Conservation (phyloP, 2,888 invertebrate species). For the Ctena decussata region DNA sequence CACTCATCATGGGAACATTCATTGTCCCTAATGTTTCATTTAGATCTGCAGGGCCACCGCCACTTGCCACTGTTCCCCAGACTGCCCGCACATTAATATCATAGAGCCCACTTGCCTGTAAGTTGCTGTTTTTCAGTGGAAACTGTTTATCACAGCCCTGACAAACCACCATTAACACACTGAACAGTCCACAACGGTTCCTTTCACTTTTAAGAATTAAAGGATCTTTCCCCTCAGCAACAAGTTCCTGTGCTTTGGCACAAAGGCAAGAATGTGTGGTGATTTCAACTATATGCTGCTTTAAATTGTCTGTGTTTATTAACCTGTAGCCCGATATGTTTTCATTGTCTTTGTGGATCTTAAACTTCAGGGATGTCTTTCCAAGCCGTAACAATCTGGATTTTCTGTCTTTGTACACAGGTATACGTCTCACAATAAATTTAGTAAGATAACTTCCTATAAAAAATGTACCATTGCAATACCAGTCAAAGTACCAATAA, state of each 20-base stretch:
- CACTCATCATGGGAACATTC: slow-evolving; percentile 17
- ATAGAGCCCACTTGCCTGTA: neutral
- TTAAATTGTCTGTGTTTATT: neutral
- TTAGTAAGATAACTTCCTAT: neutral
- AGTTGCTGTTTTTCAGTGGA: neutral
- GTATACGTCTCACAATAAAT: neutral
- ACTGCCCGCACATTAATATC: slow-evolving; percentile 36
- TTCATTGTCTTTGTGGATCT: neutral
- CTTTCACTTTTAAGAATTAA: neutral
- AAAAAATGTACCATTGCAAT: no score
- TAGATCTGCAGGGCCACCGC: slow-evolving; percentile 20
- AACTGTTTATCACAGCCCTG: slow-evolving; percentile 15
- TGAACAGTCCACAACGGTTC: neutral
- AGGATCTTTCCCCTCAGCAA: neutral
- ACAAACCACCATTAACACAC: neutral
- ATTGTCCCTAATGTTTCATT: slow-evolving; percentile 28
- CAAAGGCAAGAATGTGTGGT: neutral
- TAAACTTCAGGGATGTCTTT: neutral
- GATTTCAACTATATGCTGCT: neutral
- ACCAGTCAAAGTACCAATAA: no score
- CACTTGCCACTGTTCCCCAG: slow-evolving; percentile 25
- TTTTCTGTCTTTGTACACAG: neutral
- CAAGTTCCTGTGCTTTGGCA: neutral
- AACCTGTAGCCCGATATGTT: neutral
- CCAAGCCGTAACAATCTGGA: neutral